Conservation (phyloP, 2,113 vertebrate genomes). For the Brachirus orientalis region DNA sequence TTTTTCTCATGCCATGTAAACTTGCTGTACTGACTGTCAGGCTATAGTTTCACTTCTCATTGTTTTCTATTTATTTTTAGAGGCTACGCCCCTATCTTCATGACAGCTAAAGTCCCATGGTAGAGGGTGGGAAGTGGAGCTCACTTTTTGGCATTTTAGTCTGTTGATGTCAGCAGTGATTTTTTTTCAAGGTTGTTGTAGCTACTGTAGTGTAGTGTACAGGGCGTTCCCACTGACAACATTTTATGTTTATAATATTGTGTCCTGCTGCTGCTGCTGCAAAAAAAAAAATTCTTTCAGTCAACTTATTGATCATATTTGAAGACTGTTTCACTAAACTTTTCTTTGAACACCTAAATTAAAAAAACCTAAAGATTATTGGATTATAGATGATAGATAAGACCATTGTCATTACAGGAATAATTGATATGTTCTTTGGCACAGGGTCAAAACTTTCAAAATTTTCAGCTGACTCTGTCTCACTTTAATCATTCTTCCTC, state of each 20-base stretch:
- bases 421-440: no score
- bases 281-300: no score
- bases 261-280: no score
- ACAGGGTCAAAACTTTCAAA: no score
- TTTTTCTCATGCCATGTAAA: no score
- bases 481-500: background rate
- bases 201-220: background rate
- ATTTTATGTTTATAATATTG: background rate
- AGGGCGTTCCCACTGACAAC: constrained; percentile 24
- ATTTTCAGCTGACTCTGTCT: background rate
- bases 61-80: background rate
- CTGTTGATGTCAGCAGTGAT: constrained; percentile 39
- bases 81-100: constrained; percentile 36
- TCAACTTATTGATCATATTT: no score
- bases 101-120: constrained; percentile 48
- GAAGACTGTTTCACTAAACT: no score
- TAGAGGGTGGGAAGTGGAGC: constrained; percentile 51
- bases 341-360: no score
- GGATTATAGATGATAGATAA: no score
- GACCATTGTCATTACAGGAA: no score
- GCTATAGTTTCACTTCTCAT: constrained; percentile 7
- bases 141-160: constrained; percentile 37
- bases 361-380: no score
- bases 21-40: no score
- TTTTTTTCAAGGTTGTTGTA: constrained; percentile 14